Evolutionary conservation across 2,113 vertebrate species (phyloP).

Genomic region (Willisornis vidua): DNA sequence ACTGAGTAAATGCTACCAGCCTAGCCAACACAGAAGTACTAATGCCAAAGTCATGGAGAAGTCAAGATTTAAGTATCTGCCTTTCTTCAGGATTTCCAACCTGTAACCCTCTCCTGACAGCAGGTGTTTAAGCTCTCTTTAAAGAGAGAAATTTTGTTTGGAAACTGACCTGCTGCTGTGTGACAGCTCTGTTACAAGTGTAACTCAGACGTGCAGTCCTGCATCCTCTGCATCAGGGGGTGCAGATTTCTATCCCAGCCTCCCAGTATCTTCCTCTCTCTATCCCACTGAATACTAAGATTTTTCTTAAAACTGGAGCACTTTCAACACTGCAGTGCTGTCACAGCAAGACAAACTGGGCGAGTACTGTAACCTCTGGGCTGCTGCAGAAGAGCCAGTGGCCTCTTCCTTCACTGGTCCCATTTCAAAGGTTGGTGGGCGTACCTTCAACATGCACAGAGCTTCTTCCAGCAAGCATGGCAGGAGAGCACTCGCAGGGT

Average conservation of each 20-base stretch:
- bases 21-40: neutral
- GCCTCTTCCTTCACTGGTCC: neutral
- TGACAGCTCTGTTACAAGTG: rapidly evolving
- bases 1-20: neutral
- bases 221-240: neutral
- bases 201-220: too few relatives aligned
- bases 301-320: neutral
- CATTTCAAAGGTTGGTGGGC: neutral
- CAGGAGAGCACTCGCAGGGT: neutral
- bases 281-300: neutral
- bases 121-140: neutral
- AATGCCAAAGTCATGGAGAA: neutral
- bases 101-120: neutral
- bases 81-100: neutral
- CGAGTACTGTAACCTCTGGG: rapidly evolving
- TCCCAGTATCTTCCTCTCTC: neutral
- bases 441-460: rapidly evolving
- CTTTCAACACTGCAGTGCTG: neutral
- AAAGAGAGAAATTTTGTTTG: neutral
- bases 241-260: neutral
- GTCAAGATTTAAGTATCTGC: neutral
- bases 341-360: neutral
- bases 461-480: neutral
- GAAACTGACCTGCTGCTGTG: neutral
- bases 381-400: neutral